Evolutionary conservation across 2,888 invertebrate species (phyloP).

Genomic region (Psylliodes chrysocephalus): DNA sequence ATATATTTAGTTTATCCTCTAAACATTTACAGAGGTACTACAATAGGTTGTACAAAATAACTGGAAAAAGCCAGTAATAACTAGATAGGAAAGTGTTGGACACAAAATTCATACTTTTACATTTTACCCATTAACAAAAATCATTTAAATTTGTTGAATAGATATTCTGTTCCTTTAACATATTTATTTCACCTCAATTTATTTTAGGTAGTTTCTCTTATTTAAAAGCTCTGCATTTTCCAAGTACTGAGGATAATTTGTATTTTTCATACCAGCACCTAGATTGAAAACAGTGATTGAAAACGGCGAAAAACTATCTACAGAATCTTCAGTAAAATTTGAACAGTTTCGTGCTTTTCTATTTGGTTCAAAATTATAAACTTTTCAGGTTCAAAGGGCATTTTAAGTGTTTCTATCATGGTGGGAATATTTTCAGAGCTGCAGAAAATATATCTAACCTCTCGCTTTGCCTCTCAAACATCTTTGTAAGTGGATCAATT

Average conservation of each 20-base stretch:
- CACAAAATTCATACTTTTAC: too few species aligned
- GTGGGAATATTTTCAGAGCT: background rate
- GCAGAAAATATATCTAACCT: background rate
- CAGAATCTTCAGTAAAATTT: background rate
- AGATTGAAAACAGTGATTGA: constrained; percentile 9
- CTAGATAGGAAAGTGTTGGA: too few species aligned
- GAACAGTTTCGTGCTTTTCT: constrained; percentile 1
- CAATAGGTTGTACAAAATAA: too few species aligned
- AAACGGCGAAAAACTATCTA: background rate
- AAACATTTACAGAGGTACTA: too few species aligned
- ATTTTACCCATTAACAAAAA: too few species aligned
- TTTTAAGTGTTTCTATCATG: background rate
- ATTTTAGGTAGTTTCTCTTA: background rate
- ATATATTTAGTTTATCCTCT: too few species aligned
- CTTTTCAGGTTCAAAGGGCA: background rate
- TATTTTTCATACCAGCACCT: background rate
- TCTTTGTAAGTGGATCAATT: constrained; percentile 2
- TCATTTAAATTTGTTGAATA: too few species aligned
- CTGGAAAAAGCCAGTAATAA: too few species aligned
- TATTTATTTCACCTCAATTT: background rate
- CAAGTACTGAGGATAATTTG: background rate
- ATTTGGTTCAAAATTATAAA: constrained; percentile 6
- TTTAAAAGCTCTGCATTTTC: constrained; percentile 9
- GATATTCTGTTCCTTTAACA: too few species aligned
- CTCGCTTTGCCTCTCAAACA: constrained; percentile 5